Conservation (phyloP, 2,888 invertebrate genomes). For the Stenodera caucasica region DNA sequence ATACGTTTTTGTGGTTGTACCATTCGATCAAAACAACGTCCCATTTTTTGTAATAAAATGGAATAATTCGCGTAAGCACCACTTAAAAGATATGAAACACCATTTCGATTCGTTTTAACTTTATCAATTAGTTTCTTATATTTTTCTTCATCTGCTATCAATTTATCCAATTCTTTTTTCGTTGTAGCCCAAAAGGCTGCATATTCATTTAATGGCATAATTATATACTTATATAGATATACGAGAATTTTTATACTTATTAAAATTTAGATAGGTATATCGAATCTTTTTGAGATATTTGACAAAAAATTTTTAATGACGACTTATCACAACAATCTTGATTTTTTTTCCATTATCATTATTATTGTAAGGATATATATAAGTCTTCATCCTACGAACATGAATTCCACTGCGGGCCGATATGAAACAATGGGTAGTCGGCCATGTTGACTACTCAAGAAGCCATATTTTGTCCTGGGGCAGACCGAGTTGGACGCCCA, state of each 20-base stretch:
- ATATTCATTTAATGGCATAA: slow-evolving; percentile 57
- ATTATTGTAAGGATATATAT: slow-evolving; percentile 10
- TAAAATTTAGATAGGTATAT: too few species aligned
- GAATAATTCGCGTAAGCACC: slow-evolving; percentile 61
- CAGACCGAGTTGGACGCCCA: slow-evolving; percentile 51
- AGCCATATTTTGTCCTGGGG: slow-evolving; percentile 56
- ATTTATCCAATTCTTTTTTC: slow-evolving; percentile 52
- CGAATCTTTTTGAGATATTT: slow-evolving; percentile 18
- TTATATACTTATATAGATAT: background rate
- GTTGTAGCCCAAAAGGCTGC: slow-evolving; percentile 58
- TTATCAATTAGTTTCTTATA: slow-evolving; percentile 38
- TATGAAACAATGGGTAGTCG: slow-evolving; percentile 50
- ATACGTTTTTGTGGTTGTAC: slow-evolving; percentile 62
- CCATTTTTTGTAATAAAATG: slow-evolving; percentile 60
- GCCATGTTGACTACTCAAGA: slow-evolving; percentile 57
- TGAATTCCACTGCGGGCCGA: slow-evolving; percentile 30
- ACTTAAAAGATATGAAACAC: slow-evolving; percentile 59
- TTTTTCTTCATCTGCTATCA: slow-evolving; percentile 52
- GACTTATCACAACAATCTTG: slow-evolving; percentile 3
- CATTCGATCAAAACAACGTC: slow-evolving; percentile 65
- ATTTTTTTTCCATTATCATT: slow-evolving; percentile 12
- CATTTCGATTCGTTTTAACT: slow-evolving; percentile 54
- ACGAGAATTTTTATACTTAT: slow-evolving; percentile 15
- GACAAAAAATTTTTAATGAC: slow-evolving; percentile 2
- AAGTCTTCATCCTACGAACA: slow-evolving; percentile 22